Evolutionary conservation across 2,888 invertebrate species (phyloP).

Genomic region (Loripinus fragilis): DNA sequence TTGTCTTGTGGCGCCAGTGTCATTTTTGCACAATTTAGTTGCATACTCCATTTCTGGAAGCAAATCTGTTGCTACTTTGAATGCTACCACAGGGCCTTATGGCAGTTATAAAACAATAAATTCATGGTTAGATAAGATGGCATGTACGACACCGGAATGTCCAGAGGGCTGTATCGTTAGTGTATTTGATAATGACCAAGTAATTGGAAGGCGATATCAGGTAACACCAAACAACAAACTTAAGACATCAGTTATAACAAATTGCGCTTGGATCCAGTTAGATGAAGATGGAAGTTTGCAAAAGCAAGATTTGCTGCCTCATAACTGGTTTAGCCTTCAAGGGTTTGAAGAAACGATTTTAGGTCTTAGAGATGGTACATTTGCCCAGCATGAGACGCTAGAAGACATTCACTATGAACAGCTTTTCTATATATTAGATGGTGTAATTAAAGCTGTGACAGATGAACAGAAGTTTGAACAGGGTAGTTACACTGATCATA

Average conservation of each 20-base stretch:
- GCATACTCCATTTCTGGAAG: too few relatives aligned
- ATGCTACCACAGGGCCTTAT: conserved; percentile 3
- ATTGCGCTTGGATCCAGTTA: conserved; percentile 2
- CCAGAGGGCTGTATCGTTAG: conserved; percentile 13
- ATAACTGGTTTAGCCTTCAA: not conserved
- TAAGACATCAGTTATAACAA: conserved; percentile 23
- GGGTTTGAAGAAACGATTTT: not conserved
- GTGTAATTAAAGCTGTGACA: not conserved
- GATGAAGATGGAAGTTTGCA: not conserved
- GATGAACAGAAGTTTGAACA: not conserved
- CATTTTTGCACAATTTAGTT: too few relatives aligned
- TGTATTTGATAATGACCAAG: conserved; percentile 31
- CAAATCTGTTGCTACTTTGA: not conserved
- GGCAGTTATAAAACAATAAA: conserved; percentile 17
- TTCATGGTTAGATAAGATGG: conserved; percentile 15
- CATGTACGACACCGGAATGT: not conserved
- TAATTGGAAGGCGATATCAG: not conserved
- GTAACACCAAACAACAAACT: conserved; percentile 18
- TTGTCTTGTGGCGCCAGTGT: too few relatives aligned
- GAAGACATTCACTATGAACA: conserved; percentile 17
- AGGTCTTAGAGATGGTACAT: conserved; percentile 4
- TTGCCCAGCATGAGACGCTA: not conserved
- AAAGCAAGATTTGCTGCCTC: not conserved
- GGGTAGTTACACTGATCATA: not conserved
- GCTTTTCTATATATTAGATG: not conserved